Evolutionary conservation across 2,113 vertebrate genomes (phyloP).

Genomic region (Corythornis madagascariensis): DNA sequence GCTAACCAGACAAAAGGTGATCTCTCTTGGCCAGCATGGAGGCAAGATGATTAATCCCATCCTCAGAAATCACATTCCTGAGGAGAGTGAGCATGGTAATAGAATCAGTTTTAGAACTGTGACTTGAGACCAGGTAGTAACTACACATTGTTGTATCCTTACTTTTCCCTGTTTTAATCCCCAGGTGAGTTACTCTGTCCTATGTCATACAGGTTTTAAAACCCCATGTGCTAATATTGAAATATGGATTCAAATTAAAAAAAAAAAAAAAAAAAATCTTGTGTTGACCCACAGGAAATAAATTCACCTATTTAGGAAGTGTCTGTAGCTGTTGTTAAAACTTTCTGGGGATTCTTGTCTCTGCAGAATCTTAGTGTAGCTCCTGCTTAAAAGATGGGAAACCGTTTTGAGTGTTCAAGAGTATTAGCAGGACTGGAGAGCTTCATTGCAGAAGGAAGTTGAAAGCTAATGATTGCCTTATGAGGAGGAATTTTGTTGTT

Average conservation of each 20-base stretch:
- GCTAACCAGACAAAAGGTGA: neutral
- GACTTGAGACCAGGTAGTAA: neutral
- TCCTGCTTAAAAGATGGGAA: neutral
- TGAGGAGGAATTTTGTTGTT: neutral
- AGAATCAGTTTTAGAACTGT: neutral
- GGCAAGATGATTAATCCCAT: neutral
- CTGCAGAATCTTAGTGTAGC: neutral
- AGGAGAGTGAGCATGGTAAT: neutral
- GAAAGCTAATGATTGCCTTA: rapidly evolving
- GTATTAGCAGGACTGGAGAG: neutral
- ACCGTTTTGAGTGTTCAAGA: neutral
- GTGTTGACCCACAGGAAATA: neutral
- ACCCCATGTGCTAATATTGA: neutral
- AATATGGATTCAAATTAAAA: neutral
- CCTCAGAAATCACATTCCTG: neutral
- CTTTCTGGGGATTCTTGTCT: neutral
- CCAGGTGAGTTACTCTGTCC: neutral
- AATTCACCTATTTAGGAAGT: neutral
- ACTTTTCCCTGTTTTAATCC: neutral
- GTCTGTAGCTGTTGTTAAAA: neutral
- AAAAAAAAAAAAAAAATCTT: neutral
- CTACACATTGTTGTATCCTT: neutral
- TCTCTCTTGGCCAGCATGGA: neutral
- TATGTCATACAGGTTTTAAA: neutral
- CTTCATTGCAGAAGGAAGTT: neutral